phyloP scores from a whole-genome alignment of 2,113 vertebrate genomes.

The Aleadryas rufinucha region DNA sequence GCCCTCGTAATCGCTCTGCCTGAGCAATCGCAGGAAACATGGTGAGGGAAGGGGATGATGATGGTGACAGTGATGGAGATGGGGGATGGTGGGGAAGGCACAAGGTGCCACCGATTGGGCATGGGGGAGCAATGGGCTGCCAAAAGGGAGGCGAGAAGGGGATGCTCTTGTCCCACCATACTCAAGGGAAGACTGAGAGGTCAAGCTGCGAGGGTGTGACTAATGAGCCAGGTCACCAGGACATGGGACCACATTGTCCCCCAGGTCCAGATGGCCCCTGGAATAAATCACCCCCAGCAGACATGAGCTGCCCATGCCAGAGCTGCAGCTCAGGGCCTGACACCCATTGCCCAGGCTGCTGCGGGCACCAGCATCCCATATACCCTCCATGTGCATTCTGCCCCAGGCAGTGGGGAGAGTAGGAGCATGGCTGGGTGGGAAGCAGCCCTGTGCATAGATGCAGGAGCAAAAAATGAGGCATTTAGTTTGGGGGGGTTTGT shows the following conservation, averaged over 20 bases:
- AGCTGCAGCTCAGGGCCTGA: neutral
- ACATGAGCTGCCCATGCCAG: neutral
- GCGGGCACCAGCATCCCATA: fast-evolving
- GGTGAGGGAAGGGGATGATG: neutral
- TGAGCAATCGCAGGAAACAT: neutral
- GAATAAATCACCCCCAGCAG: conserved; percentile 76
- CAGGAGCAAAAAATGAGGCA: fast-evolving
- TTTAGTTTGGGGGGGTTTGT: neutral
- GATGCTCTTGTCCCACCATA: conserved; percentile 62
- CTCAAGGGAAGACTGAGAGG: conserved; percentile 71
- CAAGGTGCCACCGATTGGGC: fast-evolving
- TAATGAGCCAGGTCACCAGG: conserved; percentile 80
- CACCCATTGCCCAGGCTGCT: neutral
- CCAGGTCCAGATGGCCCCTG: conserved; percentile 77
- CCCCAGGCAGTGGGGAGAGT: neutral
- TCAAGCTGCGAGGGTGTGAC: conserved; percentile 84
- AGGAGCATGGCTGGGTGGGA: fast-evolving
- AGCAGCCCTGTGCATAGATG: neutral
- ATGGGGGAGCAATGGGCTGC: neutral
- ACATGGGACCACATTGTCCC: conserved; percentile 77
- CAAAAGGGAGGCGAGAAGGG: conserved; percentile 5
- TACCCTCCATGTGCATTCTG: neutral
- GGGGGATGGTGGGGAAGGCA: neutral
- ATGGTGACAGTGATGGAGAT: neutral
- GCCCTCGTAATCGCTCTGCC: conserved; percentile 27